Evolutionary conservation across 2,113 vertebrate species (phyloP), one percentile per base, ranked within the genome.

Genomic region (Phylloscopus whistleri): DNA sequence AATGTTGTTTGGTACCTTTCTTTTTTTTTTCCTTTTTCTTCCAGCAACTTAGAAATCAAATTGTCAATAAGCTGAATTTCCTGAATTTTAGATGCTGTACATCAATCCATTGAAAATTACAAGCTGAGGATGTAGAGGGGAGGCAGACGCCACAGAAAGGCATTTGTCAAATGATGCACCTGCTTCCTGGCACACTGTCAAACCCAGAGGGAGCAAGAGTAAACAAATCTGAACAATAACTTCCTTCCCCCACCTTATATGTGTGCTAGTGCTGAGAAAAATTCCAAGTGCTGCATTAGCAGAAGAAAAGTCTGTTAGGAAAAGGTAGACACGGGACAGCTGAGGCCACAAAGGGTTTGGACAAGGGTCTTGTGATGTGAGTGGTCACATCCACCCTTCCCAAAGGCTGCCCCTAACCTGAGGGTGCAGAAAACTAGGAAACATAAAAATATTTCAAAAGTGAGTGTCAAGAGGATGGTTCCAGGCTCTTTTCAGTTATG

Each of bases 141-240:
- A 83, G 70, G 78, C 4, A 19, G 75, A 58, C 14, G 7, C 22
- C 37, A 35, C 41, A 59, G 23, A 4, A 62, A 59, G 21, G 33
- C 46, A 90, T 95, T 95, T 85, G 67, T 94, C 87, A 93, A 92
- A 62, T 28, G 53, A 69, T 83, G 82, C 87, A 83, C 75, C 87
- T 94, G 67, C 67, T 90, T 69, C 48, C 75, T 94, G 46, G 30
- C 74, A 94, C 59, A 23, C 28, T 90, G 78, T 82, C 75, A 89
- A 89, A 93, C 51, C 37, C 63, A 84, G 53, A 89, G 62, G 53
- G 63, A 79, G 16, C 30, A 76, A 75, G 27, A 80, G 21, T 43
- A 91, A 80, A 93, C 44, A 89, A 84, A 89, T 68, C 18, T 87
- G 60, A 94, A 62, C 72, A 87, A 75, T 79, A 51, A 85, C 84